Evolutionary conservation across 2,888 invertebrate species (phyloP), one percentile per base, ranked within the genome.

Genomic region (Deroplatys truncata): DNA sequence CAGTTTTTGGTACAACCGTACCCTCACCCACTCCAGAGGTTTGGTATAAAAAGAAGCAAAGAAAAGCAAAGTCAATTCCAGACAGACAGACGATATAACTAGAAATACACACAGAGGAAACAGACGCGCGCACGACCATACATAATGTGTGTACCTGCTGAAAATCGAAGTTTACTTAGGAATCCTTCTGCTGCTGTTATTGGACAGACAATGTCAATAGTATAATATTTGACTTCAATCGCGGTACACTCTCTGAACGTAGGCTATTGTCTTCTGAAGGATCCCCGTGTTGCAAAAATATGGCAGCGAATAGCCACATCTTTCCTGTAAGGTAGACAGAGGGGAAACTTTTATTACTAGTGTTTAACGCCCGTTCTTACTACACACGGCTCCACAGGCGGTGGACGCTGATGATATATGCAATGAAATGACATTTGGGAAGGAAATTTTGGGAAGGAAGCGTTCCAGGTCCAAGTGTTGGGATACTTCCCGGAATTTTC

Each of bases 121-220:
- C 56, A 72, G 25, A 72, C 56, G 56, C 2, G 20, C 56, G 56
- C 56, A 72, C 56, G 56, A 72, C 56, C 56, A 20, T 72, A 72
- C 56, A 72, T 72, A 72, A 72, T 72, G 87, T 82, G 82, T 87
- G 20, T 87, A 83, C 87, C 35, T 83, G 83, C 25, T 82, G 87
- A 83, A 72, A 87, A 87, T 87, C 87, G 87, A 87, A 87, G 87
- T 87, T 35, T 87, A 87, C 87, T 82, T 28, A 86, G 82, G 72
- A 82, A 82, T 82, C 28, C 56, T 72, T 72, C 56, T 72, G 16
- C 83, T 82, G 28, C n/a, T 25, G 35, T 87, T 82, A 87, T 83
- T 82, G 82, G 35, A 31, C 83, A 83, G 43, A 83, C 87, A 87
- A 29, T 87, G 87, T 87, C 87, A 87, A 87, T 87, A 83, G 7